phyloP scores from a whole-genome alignment of 2,113 vertebrate genomes.

The Myxocyprinus asiaticus region DNA sequence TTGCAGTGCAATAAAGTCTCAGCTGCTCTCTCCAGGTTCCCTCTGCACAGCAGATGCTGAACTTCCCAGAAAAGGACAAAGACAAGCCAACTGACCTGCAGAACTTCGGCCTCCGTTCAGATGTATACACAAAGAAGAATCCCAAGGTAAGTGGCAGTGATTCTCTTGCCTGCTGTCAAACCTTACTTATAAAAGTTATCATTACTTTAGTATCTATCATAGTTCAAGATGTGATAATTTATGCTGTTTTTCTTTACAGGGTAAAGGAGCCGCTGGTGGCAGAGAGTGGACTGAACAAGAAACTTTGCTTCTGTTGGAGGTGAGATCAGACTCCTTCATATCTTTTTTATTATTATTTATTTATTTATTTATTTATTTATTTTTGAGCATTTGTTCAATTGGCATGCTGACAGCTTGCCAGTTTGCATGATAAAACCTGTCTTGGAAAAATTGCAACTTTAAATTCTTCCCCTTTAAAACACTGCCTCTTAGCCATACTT shows the following conservation, averaged over 20 bases:
- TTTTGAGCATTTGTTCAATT: too few species aligned
- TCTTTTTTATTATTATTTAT: too few species aligned
- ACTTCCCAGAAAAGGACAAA: constrained; percentile 90
- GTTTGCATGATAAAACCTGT: too few species aligned
- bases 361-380: too few species aligned
- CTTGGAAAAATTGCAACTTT: too few species aligned
- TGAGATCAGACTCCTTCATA: constrained; percentile 61
- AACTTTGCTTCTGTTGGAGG: constrained; percentile 91
- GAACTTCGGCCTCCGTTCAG: constrained; percentile 92
- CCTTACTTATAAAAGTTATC: too few species aligned
- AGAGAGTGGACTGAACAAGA: constrained; percentile 98
- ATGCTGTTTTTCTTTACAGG: constrained; percentile 65
- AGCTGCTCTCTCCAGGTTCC: constrained; percentile 76
- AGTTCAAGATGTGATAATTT: neutral
- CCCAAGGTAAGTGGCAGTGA: constrained; percentile 75
- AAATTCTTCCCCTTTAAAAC: too few species aligned
- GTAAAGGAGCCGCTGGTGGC: constrained; percentile 83
- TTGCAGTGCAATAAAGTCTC: neutral
- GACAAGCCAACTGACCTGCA: constrained; percentile 94
- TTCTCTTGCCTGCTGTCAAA: neutral
- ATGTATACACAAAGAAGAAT: constrained; percentile 93
- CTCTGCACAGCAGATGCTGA: constrained; percentile 90
- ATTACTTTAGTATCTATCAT: neutral
- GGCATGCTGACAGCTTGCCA: too few species aligned
- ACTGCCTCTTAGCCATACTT: too few species aligned